phyloP scores from a whole-genome alignment of 2,797 vertebrate genomes.

The Spinus olivaceus region DNA sequence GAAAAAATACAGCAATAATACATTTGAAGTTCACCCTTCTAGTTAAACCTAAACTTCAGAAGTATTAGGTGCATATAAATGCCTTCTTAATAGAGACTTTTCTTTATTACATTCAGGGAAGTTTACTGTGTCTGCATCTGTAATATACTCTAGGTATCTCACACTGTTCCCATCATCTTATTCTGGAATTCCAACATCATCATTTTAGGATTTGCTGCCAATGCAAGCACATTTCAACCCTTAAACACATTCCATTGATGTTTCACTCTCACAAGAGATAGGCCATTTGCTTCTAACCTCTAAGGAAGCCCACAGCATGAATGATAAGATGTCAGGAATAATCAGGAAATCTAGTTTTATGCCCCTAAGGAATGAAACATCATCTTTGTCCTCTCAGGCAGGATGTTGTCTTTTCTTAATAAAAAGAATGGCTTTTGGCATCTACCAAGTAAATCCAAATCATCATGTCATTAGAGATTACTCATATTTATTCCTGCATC shows the following conservation, averaged over 20 bases:
- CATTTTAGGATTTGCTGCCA: not conserved
- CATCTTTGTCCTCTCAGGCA: not conserved
- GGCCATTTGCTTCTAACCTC: not conserved
- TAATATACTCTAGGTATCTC: not conserved
- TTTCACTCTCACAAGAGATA: not conserved
- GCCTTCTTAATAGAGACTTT: not conserved
- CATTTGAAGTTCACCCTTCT: not conserved
- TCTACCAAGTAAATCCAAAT: not conserved
- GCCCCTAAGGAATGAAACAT: not conserved
- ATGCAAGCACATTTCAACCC: not conserved
- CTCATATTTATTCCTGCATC: not conserved
- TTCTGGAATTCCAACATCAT: not conserved
- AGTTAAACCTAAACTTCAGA: not conserved
- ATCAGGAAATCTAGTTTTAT: not conserved
- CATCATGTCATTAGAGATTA: not conserved
- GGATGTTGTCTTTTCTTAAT: not conserved
- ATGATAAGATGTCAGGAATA: conserved; percentile 20
- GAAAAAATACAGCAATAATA: not conserved
- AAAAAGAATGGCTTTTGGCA: not conserved
- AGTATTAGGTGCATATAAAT: not conserved
- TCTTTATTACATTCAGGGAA: not conserved
- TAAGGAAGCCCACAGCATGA: not conserved
- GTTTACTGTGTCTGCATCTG: not conserved
- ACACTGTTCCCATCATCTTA: not conserved
- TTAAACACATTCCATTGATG: not conserved